Percentiles rank a stretch among this genome's conserved stretches.
Conservation (phyloP, 2,113 vertebrate genomes). For the Marmota flaviventris region DNA sequence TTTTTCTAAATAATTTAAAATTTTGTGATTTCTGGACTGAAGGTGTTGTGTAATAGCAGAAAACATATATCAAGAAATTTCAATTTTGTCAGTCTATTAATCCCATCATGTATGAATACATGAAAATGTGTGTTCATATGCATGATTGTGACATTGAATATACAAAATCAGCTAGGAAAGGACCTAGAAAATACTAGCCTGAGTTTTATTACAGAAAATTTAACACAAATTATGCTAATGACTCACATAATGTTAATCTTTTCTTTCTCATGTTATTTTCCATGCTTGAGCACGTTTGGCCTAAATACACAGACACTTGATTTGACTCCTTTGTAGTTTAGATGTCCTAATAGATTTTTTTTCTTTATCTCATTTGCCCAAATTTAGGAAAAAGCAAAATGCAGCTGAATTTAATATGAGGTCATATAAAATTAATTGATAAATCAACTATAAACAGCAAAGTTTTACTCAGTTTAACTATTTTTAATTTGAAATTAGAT, state of each 20-base stretch:
- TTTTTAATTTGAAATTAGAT: slow-evolving; percentile 53
- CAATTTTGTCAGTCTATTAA: neutral
- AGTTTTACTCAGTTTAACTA: slow-evolving; percentile 13
- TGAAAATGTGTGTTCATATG: neutral
- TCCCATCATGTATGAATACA: neutral
- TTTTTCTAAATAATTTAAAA: neutral
- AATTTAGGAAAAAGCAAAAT: slow-evolving; percentile 60
- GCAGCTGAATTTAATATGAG: slow-evolving; percentile 43
- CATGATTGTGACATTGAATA: slow-evolving; percentile 3
- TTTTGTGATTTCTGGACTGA: neutral
- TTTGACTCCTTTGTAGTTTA: slow-evolving; percentile 8
- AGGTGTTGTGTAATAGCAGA: neutral
- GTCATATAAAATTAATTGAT: slow-evolving; percentile 33
- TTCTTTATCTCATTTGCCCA: slow-evolving; percentile 32
- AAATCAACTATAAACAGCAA: slow-evolving; percentile 41
- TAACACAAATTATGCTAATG: slow-evolving; percentile 44
- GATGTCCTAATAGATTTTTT: slow-evolving; percentile 8
- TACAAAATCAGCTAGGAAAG: neutral
- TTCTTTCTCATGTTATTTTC: slow-evolving; percentile 39
- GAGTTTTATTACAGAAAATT: slow-evolving; percentile 45
- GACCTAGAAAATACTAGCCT: slow-evolving; percentile 9
- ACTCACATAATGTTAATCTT: neutral
- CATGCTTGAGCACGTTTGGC: neutral
- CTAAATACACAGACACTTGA: slow-evolving; percentile 10
- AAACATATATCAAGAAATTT: slow-evolving; percentile 20